Percentiles rank a stretch among this genome's conserved stretches.
These are phyloP conservation scores for Sminthurides aquaticus DNA, from an alignment of 2,888 invertebrate species.

Conservation along the genomic window DNA sequence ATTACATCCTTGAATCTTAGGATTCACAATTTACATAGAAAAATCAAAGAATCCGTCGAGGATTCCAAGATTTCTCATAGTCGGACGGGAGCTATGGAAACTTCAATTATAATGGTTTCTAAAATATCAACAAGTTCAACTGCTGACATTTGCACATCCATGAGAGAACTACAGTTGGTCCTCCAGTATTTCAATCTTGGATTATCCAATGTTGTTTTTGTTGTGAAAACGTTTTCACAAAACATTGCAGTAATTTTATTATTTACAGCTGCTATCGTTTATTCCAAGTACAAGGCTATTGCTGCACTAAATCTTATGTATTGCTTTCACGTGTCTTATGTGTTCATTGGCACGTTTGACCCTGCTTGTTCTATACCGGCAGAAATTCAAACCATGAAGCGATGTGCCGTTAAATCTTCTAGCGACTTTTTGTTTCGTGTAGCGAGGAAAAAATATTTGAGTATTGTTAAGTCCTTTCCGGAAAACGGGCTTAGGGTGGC, in stretches of 20 bases:
- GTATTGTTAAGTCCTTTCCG: not conserved
- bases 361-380: not conserved
- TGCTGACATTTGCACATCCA: not conserved
- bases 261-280: not conserved
- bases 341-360: not conserved
- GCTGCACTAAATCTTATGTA: not conserved
- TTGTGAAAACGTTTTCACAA: not conserved
- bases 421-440: not conserved
- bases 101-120: too few species aligned
- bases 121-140: not conserved
- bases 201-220: not conserved
- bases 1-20: not conserved
- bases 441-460: not conserved
- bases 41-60: not conserved
- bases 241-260: not conserved
- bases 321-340: too few species aligned
- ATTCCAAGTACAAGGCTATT: not conserved
- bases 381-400: not conserved
- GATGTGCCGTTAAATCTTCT: too few species aligned
- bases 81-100: too few species aligned
- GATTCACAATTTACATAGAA: not conserved
- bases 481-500: not conserved
- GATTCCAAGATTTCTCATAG: not conserved
- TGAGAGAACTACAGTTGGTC: not conserved
- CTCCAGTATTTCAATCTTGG: slow-evolving; percentile 2